Evolutionary conservation across 2,113 vertebrate genomes (phyloP).

Genomic region (Atractosteus spatula): DNA sequence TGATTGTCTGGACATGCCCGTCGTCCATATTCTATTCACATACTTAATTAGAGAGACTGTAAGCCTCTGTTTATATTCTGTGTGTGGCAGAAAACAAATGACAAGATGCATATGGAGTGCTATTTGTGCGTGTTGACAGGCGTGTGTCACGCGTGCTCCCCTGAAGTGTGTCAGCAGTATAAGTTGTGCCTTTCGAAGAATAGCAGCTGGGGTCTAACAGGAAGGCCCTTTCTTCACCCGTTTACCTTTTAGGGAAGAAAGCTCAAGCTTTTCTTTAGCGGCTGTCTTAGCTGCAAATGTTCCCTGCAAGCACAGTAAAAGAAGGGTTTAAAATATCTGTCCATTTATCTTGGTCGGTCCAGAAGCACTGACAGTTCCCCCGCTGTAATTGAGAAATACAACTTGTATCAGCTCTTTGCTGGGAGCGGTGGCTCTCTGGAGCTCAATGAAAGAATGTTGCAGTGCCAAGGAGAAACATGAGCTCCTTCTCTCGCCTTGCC

Average conservation of each 20-base stretch:
- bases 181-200: too few species aligned
- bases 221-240: neutral
- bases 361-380: constrained; percentile 46
- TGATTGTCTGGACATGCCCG: too few species aligned
- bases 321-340: constrained; percentile 45
- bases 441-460: constrained; percentile 28
- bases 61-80: too few species aligned
- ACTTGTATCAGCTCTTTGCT: constrained; percentile 54
- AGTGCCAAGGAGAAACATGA: constrained; percentile 36
- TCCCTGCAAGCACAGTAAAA: constrained; percentile 46
- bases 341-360: constrained; percentile 57
- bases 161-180: too few species aligned
- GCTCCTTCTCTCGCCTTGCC: constrained; percentile 16
- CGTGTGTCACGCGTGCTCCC: too few species aligned
- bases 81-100: too few species aligned
- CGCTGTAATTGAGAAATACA: constrained; percentile 24
- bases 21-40: too few species aligned
- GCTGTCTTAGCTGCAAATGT: constrained; percentile 36
- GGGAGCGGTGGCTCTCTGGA: constrained; percentile 30
- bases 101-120: too few species aligned
- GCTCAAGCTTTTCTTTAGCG: constrained; percentile 15
- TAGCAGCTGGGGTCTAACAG: too few species aligned
- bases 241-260: constrained; percentile 37
- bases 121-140: too few species aligned
- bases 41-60: too few species aligned